Evolutionary conservation across 2,797 vertebrate species (phyloP).

Genomic region (Sandelia bainsii): DNA sequence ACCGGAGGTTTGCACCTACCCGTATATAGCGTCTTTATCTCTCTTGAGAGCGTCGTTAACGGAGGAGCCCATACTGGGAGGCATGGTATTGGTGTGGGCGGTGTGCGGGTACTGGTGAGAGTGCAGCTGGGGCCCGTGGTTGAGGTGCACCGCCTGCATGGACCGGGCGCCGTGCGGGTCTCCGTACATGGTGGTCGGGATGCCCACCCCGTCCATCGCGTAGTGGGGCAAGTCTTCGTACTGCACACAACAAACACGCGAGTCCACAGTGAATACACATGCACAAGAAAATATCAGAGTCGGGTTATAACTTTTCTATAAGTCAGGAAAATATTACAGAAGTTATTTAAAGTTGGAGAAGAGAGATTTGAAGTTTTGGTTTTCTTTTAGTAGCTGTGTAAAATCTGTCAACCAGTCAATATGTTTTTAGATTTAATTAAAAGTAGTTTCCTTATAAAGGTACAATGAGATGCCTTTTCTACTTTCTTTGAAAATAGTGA

Average conservation of each 20-base stretch:
- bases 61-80: slow-evolving; percentile 97
- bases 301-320: slow-evolving; percentile 9
- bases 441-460: neutral
- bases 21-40: slow-evolving; percentile 99
- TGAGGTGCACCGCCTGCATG: slow-evolving; percentile 98
- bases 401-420: slow-evolving; percentile 6
- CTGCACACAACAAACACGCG: slow-evolving; percentile 87
- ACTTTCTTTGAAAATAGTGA: neutral
- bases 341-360: neutral
- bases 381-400: neutral
- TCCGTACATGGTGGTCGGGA: slow-evolving; percentile 98
- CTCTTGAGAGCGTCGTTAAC: slow-evolving; percentile 99
- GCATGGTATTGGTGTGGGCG: slow-evolving; percentile 96
- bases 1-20: slow-evolving; percentile 86
- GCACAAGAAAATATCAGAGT: slow-evolving; percentile 3
- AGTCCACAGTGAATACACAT: slow-evolving; percentile 43
- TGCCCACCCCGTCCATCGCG: slow-evolving; percentile 98
- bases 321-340: neutral
- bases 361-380: neutral
- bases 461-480: neutral
- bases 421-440: slow-evolving; percentile 13
- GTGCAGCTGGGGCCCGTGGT: slow-evolving; percentile 97
- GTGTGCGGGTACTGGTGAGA: slow-evolving; percentile 98
- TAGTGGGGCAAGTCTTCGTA: slow-evolving; percentile 99
- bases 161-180: slow-evolving; percentile 97